Percentiles rank a stretch among this genome's conserved stretches.
phyloP scores from a whole-genome alignment of 2,113 vertebrate genomes.

The Cryptotis parvus region DNA sequence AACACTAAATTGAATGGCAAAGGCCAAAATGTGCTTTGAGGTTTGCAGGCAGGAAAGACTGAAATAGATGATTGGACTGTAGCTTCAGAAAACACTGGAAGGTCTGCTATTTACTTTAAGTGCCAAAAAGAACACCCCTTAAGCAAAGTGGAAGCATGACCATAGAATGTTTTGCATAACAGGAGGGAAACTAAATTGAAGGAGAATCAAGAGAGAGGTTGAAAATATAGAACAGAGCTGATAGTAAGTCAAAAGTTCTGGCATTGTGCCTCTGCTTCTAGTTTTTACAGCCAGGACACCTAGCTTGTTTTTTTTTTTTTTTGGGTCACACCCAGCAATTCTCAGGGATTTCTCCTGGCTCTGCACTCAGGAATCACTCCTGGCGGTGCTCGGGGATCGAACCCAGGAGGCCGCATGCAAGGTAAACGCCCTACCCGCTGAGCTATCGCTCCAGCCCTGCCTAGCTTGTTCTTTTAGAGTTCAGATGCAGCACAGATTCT shows the following conservation, averaged over 20 bases:
- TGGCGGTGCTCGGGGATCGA: too few relatives aligned
- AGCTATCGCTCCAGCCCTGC: too few relatives aligned
- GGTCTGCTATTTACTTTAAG: not conserved
- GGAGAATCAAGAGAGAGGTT: not conserved
- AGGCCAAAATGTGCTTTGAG: not conserved
- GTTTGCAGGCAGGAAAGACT: not conserved
- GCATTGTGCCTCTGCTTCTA: not conserved
- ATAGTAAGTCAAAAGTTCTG: not conserved
- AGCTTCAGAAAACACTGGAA: rapidly evolving
- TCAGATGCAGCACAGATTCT: not conserved
- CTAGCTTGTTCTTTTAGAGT: too few relatives aligned
- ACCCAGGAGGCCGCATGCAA: too few relatives aligned
- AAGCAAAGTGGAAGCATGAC: not conserved
- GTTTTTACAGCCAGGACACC: rapidly evolving
- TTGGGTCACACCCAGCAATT: too few relatives aligned
- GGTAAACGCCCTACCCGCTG: too few relatives aligned
- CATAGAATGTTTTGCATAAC: not conserved
- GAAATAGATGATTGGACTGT: not conserved
- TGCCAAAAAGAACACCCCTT: not conserved
- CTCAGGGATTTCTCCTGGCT: too few relatives aligned
- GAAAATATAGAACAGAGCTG: not conserved
- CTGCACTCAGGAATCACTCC: too few relatives aligned
- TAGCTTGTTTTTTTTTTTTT: too few relatives aligned
- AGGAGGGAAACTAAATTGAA: not conserved
- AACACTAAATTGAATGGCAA: not conserved